Conservation (phyloP, 2,113 vertebrate species). For the Lathamus discolor region DNA sequence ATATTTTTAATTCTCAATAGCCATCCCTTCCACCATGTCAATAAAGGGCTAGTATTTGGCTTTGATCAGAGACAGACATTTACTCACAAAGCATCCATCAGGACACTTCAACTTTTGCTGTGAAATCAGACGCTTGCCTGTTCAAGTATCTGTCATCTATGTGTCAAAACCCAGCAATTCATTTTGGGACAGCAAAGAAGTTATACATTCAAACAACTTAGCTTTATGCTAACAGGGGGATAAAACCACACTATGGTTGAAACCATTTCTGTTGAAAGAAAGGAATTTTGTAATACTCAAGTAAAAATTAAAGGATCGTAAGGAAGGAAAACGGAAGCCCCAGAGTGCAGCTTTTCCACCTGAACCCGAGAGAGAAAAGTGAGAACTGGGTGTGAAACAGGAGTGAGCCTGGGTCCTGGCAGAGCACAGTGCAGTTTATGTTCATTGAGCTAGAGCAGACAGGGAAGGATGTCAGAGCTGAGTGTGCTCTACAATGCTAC, state of each 20-base stretch:
- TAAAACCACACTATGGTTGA: background rate
- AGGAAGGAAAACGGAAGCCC: background rate
- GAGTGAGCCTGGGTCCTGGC: background rate
- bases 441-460: background rate
- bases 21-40: background rate
- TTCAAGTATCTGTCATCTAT: background rate
- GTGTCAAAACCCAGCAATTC: background rate
- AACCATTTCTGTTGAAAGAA: background rate
- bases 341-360: background rate
- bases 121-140: background rate
- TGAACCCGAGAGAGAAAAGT: background rate
- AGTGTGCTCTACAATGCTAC: background rate
- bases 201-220: background rate
- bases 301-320: background rate
- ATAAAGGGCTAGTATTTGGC: background rate
- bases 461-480: background rate
- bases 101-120: background rate
- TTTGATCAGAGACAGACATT: background rate
- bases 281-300: background rate
- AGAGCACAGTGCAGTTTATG: background rate
- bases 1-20: background rate
- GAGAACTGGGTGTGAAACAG: background rate
- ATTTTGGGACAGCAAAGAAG: background rate
- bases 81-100: background rate
- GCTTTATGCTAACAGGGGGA: background rate